Evolutionary conservation across 2,797 vertebrate genomes (phyloP).

Genomic region (Apodemus agrarius): DNA sequence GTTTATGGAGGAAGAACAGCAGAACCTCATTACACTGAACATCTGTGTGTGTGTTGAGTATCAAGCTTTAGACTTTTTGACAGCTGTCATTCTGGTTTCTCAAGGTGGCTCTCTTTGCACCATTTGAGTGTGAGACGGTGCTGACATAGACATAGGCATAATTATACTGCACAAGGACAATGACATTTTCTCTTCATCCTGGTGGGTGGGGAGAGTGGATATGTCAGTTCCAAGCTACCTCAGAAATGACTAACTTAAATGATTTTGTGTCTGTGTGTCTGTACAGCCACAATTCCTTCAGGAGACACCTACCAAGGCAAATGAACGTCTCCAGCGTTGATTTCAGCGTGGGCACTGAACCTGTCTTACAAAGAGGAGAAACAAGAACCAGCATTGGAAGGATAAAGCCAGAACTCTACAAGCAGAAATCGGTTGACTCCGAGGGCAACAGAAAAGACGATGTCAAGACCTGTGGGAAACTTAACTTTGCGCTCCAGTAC

Average conservation of each 20-base stretch:
- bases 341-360: slow-evolving; percentile 93
- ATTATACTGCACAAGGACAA: neutral
- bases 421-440: slow-evolving; percentile 98
- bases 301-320: slow-evolving; percentile 96
- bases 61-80: slow-evolving; percentile 51
- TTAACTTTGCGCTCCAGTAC: slow-evolving; percentile 95
- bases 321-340: slow-evolving; percentile 99
- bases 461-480: slow-evolving; percentile 94
- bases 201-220: neutral
- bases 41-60: neutral
- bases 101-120: neutral
- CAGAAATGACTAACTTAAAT: slow-evolving; percentile 68
- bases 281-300: slow-evolving; percentile 97
- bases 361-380: slow-evolving; percentile 92
- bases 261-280: slow-evolving; percentile 70
- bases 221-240: slow-evolving; percentile 14
- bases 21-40: neutral
- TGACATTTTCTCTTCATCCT: slow-evolving; percentile 32
- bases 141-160: neutral
- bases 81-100: slow-evolving; percentile 26
- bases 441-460: slow-evolving; percentile 92
- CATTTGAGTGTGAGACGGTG: neutral
- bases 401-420: slow-evolving; percentile 99
- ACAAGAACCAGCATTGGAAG: slow-evolving; percentile 97
- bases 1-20: neutral